These are phyloP conservation scores for Steinernema scapterisci DNA, from an alignment of 2,888 invertebrate genomes.

Conservation along the genomic window DNA sequence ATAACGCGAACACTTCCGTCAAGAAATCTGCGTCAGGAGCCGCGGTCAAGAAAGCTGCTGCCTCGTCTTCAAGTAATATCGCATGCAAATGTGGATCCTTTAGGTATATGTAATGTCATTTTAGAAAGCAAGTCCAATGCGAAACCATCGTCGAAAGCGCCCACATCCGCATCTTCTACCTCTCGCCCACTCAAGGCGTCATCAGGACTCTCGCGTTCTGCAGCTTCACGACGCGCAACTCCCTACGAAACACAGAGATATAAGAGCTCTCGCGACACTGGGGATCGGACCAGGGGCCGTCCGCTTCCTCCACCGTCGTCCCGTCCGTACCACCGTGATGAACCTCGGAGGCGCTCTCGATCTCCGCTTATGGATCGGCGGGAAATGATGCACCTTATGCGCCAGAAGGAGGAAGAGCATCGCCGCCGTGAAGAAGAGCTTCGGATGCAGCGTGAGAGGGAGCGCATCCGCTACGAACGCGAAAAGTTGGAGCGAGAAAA, in stretches of 20 bases:
- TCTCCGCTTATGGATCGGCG: slow-evolving; percentile 73
- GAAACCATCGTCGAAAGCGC: not conserved
- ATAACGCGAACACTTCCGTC: not conserved
- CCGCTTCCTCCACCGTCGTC: not conserved
- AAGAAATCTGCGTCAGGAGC: not conserved
- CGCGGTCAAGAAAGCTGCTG: not conserved
- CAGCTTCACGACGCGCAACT: not conserved
- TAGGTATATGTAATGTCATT: not conserved
- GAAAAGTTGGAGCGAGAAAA: slow-evolving; percentile 87
- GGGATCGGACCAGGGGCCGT: not conserved
- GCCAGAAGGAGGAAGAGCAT: slow-evolving; percentile 81
- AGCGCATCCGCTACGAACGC: slow-evolving; percentile 74
- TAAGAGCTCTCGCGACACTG: not conserved
- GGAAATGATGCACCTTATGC: slow-evolving; percentile 78
- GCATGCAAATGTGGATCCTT: not conserved
- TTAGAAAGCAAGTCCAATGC: not conserved
- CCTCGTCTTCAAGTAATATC: slow-evolving; percentile 19
- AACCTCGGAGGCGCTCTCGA: not conserved
- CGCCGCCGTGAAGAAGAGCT: slow-evolving; percentile 84
- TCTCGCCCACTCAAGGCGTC: not conserved
- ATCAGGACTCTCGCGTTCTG: not conserved
- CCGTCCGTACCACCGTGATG: not conserved
- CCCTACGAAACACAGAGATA: slow-evolving; percentile 12
- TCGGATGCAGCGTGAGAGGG: slow-evolving; percentile 68
- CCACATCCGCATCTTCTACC: no score